Evolutionary conservation across 1,140 invertebrate genomes (phyloP), one percentile per base, ranked within the genome.

Genomic region (Solen grandis): DNA sequence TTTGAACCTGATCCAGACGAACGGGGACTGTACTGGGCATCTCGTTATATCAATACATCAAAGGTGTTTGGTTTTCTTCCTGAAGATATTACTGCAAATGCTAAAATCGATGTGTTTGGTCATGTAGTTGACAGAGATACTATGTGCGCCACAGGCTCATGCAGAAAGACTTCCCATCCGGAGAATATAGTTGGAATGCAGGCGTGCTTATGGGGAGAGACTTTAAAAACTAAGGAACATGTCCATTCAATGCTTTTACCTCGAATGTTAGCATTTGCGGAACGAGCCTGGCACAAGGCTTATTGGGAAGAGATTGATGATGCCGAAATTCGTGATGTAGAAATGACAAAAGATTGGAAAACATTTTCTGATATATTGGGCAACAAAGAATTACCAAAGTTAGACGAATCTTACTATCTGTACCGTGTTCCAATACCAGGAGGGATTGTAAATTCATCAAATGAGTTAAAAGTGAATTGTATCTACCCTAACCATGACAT

Each of bases 1-100:
- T 82, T 88, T 29, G 89, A 90, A 65, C 88, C 90, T 0, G 88
- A 92, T 63, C 90, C 90, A 0, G 87, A 90, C 29, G 91, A 92
- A 22, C 81, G 87, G 13, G 90, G 90, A 1, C 68, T 86, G 1
- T 90, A 90, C 66, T 91, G 90, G 90, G 89, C 85, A 1, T 80
- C 88, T 0, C 60, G 88, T 2, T 83, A 83, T 75, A 88, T 74
- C 13, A 84, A 88, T 63, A 85, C 85, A 0, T 69, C 73, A n/a
- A 87, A 85, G 38, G 73, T 81, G 29, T 86, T 86, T 63, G 66
- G 69, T 31, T 88, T 88, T 63, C 85, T 85, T 76, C 86, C 88
- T 0, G 70, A 78, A n/a, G 36, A 85, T 57, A 68, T 88, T 5
- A 88, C 84, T 70, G 55, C 54, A n/a, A 88, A 87, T 68, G 83